A percentile compares a stretch with the other conserved stretches of the same genome.
Conservation (phyloP, 2,888 invertebrate genomes). For the Sinodicranocentrus sp. region DNA sequence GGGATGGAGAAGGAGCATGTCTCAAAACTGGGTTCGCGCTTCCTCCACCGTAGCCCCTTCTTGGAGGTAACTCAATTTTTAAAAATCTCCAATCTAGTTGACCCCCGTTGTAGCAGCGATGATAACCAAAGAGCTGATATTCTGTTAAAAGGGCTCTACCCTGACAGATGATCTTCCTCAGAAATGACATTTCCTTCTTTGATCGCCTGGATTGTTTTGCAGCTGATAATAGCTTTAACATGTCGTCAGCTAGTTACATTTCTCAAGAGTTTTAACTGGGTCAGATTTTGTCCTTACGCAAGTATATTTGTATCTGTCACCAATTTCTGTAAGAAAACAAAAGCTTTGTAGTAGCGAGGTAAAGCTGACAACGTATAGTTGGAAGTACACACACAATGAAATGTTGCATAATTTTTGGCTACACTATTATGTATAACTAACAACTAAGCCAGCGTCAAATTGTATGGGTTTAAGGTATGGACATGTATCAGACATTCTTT, state of each 20-base stretch:
- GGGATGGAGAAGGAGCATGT: conserved; percentile 58
- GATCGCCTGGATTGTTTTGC: conserved; percentile 68
- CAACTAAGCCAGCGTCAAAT: too few relatives aligned
- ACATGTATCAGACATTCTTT: too few relatives aligned
- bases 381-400: too few relatives aligned
- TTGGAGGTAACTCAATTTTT: conserved; percentile 69
- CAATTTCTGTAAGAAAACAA: too few relatives aligned
- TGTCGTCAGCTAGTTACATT: conserved; percentile 45
- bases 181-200: conserved; percentile 73
- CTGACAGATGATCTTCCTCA: conserved; percentile 71
- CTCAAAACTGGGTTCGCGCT: conserved; percentile 28
- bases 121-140: conserved; percentile 70
- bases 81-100: conserved; percentile 61
- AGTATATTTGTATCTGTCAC: too few relatives aligned
- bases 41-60: conserved; percentile 58
- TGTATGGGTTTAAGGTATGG: too few relatives aligned
- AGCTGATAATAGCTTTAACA: conserved; percentile 55
- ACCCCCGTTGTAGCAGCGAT: conserved; percentile 50
- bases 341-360: too few relatives aligned
- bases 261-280: neutral
- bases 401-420: too few relatives aligned
- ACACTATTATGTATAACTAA: too few relatives aligned
- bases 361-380: too few relatives aligned
- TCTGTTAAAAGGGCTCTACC: conserved; percentile 71
- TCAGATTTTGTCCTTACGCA: too few relatives aligned